phyloP scores from a whole-genome alignment of 2,797 vertebrate species.

The Gobio occitaniae region DNA sequence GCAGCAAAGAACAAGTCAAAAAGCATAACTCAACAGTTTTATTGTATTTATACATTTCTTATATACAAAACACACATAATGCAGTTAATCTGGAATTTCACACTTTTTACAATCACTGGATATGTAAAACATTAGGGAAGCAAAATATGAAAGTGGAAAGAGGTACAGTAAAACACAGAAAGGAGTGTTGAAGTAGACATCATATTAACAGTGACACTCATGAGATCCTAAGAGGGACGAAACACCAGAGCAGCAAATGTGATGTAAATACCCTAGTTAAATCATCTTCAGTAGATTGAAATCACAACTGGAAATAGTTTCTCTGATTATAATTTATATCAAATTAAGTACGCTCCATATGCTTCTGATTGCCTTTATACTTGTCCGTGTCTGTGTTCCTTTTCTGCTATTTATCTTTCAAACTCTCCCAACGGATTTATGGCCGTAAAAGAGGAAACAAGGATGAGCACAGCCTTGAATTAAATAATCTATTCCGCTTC shows the following conservation, averaged over 20 bases:
- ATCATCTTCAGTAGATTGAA: conserved; percentile 43
- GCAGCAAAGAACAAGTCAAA: background rate
- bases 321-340: background rate
- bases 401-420: conserved; percentile 18
- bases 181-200: conserved; percentile 38
- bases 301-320: conserved; percentile 10
- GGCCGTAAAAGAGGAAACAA: conserved; percentile 27
- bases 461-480: conserved; percentile 6
- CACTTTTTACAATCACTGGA: conserved; percentile 63
- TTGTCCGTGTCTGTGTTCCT: conserved; percentile 3
- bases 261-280: background rate
- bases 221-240: conserved; percentile 28
- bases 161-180: conserved; percentile 42
- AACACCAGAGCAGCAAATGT: conserved; percentile 39
- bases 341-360: background rate
- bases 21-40: conserved; percentile 63
- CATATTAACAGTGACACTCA: conserved; percentile 42
- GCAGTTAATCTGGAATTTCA: conserved; percentile 62
- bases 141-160: conserved; percentile 32
- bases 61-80: conserved; percentile 79
- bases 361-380: background rate
- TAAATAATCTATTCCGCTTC: conserved; percentile 20
- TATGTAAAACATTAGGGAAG: conserved; percentile 34
- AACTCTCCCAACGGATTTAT: conserved; percentile 8
- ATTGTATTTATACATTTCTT: conserved; percentile 82